phyloP scores from a whole-genome alignment of 2,113 vertebrate species.

The Lathamus discolor region DNA sequence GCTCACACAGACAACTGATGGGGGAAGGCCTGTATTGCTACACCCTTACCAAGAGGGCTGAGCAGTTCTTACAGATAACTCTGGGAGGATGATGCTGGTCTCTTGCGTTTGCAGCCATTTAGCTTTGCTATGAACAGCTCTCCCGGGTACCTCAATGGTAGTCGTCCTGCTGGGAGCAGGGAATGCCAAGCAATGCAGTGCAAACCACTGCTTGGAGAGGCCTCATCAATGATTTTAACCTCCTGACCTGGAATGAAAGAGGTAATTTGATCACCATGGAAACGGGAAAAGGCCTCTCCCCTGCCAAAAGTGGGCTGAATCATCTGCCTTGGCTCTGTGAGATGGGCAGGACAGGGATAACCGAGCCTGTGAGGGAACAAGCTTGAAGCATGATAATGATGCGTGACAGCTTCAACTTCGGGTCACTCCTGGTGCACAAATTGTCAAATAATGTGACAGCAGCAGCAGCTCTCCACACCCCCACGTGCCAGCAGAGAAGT shows the following conservation, averaged over 20 bases:
- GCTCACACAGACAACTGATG: accelerated
- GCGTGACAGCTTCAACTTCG: background rate
- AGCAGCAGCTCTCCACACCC: background rate
- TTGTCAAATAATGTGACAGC: background rate
- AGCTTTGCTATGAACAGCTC: background rate
- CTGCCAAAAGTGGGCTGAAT: background rate
- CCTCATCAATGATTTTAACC: background rate
- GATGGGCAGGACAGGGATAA: background rate
- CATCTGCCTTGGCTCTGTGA: background rate
- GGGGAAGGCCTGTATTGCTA: accelerated
- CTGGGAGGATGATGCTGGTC: background rate
- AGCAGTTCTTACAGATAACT: background rate
- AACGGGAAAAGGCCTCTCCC: background rate
- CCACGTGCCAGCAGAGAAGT: background rate
- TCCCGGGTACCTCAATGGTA: background rate
- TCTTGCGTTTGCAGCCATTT: accelerated
- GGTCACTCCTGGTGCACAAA: background rate
- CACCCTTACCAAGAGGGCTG: accelerated
- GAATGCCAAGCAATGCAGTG: background rate
- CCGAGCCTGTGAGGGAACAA: background rate
- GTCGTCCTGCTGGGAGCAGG: background rate
- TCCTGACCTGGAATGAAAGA: background rate
- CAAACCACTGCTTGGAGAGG: background rate
- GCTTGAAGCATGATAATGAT: background rate
- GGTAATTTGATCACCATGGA: constrained; percentile 3